Evolutionary conservation across 2,113 vertebrate genomes (phyloP).

Genomic region (Vireo altiloquus): DNA sequence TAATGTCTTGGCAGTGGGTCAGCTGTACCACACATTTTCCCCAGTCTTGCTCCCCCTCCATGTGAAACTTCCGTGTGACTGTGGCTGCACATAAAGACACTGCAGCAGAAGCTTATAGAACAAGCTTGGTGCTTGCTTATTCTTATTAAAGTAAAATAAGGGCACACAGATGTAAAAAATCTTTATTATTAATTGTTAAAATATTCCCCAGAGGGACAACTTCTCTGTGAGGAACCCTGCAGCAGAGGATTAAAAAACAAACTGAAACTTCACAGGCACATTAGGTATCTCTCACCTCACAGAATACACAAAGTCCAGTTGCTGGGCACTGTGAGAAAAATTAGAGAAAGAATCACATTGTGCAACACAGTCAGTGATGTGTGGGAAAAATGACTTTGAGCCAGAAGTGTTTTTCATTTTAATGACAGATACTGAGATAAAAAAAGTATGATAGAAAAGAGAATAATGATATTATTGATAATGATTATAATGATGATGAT

Average conservation of each 20-base stretch:
- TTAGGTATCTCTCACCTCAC: neutral
- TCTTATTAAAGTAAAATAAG: neutral
- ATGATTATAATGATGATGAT: neutral
- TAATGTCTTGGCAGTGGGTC: neutral
- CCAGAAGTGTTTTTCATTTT: neutral
- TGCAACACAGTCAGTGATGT: neutral
- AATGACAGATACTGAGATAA: neutral
- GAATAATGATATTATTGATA: neutral
- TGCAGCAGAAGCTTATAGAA: neutral
- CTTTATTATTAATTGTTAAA: neutral
- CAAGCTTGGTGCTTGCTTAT: neutral
- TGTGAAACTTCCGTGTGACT: neutral
- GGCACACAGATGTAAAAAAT: neutral
- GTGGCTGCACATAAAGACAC: neutral
- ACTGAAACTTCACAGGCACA: neutral
- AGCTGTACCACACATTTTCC: fast-evolving
- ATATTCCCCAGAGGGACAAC: neutral
- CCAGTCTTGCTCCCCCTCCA: fast-evolving
- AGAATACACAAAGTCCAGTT: neutral
- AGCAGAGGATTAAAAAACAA: neutral
- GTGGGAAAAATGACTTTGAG: neutral
- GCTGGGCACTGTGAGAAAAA: neutral
- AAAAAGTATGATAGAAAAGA: neutral
- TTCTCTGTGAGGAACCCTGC: neutral
- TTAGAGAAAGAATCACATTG: neutral